These are phyloP conservation scores for Ctenosaura bakeri DNA, from an alignment of 2,797 vertebrate species.

Conservation along the genomic window DNA sequence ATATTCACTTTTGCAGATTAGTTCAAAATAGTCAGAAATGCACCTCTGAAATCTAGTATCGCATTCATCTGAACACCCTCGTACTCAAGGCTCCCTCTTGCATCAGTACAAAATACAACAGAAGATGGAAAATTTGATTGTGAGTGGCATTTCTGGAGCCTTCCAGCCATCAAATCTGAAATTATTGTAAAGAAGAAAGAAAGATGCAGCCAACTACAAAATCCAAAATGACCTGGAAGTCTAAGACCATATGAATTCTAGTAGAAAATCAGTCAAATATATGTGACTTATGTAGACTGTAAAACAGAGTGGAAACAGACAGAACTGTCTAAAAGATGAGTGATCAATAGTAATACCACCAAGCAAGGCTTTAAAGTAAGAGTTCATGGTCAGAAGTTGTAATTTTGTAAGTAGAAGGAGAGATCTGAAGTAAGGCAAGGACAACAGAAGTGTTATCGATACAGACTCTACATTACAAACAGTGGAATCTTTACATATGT, in stretches of 20 bases:
- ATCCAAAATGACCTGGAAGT: not conserved
- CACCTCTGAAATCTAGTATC: not conserved
- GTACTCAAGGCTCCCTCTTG: not conserved
- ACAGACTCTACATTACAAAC: not conserved
- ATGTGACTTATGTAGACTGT: not conserved
- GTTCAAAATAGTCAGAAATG: not conserved
- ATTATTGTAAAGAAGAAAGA: slow-evolving; percentile 25
- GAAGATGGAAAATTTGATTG: not conserved
- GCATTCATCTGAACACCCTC: not conserved
- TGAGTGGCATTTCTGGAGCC: not conserved
- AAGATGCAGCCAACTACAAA: not conserved
- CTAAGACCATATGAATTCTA: slow-evolving; percentile 14
- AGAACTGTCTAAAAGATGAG: not conserved
- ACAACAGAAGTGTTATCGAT: not conserved
- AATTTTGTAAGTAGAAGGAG: not conserved
- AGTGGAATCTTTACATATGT: not conserved
- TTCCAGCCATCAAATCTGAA: not conserved
- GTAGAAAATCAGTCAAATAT: slow-evolving; percentile 29
- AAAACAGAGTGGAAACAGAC: not conserved
- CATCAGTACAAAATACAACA: not conserved
- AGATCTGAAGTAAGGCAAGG: not conserved
- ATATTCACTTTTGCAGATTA: not conserved
- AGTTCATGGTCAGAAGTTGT: not conserved
- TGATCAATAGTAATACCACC: not conserved
- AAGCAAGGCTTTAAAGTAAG: not conserved